Conservation (phyloP, 2,888 invertebrate species). For the Pardosa pseudoannulata region DNA sequence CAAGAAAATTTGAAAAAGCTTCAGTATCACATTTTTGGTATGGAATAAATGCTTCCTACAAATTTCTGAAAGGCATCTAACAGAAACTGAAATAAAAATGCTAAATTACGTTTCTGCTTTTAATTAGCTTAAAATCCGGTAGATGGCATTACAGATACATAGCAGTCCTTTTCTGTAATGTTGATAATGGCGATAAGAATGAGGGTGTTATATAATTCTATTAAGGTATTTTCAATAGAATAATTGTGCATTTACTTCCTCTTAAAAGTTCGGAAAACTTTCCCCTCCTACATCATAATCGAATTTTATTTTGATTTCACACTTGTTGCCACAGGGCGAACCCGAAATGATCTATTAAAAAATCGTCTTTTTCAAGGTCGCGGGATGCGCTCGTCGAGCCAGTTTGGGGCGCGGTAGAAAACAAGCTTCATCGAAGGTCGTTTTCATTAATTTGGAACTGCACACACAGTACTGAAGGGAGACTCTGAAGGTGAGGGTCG, state of each 20-base stretch:
- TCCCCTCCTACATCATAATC: neutral
- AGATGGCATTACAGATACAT: no score
- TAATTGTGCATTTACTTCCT: neutral
- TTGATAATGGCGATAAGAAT: no score
- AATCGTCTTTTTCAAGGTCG: constrained; percentile 18
- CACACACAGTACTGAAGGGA: neutral
- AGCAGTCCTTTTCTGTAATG: no score
- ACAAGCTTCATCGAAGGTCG: constrained; percentile 51
- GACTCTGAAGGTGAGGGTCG: neutral
- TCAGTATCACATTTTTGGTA: no score
- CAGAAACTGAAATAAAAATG: no score
- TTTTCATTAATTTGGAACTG: constrained; percentile 55
- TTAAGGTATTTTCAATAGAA: no score
- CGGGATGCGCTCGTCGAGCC: constrained; percentile 37
- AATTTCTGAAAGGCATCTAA: no score
- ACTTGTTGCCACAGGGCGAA: neutral
- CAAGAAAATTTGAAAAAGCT: no score
- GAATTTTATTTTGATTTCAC: neutral
- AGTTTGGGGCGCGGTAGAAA: constrained; percentile 48
- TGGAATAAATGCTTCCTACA: no score
- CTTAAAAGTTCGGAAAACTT: neutral
- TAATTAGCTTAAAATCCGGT: no score
- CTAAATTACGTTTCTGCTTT: no score
- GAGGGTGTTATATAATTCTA: no score
- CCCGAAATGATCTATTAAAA: neutral